Evolutionary conservation across 1,140 invertebrate genomes (phyloP).

Genomic region (Cherax destructor): DNA sequence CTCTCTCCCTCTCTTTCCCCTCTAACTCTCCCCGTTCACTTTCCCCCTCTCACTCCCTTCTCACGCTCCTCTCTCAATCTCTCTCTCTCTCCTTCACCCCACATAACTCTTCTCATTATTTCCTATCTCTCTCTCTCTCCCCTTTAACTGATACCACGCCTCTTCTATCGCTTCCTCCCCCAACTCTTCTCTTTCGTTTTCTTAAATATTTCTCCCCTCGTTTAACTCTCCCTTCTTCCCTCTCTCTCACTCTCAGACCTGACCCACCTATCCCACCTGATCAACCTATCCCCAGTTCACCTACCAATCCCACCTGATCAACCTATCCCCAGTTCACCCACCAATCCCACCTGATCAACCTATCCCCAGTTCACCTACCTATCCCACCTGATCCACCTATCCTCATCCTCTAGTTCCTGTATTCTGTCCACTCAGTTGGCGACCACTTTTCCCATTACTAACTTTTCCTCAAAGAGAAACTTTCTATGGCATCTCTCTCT

Average conservation of each 20-base stretch:
- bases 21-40: too few species aligned
- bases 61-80: too few species aligned
- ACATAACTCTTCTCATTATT: not conserved
- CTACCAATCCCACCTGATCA: not conserved
- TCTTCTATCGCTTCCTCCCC: not conserved
- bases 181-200: not conserved
- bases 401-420: too few species aligned
- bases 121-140: not conserved
- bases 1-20: not conserved
- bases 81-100: too few species aligned
- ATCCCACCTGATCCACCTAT: too few species aligned
- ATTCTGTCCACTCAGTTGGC: too few species aligned
- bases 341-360: not conserved
- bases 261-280: not conserved
- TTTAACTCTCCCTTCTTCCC: too few species aligned
- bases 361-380: not conserved
- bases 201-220: not conserved
- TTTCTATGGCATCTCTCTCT: too few species aligned
- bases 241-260: too few species aligned
- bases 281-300: not conserved
- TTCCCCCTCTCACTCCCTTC: too few species aligned
- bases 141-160: not conserved
- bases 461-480: too few species aligned
- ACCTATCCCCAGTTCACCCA: not conserved
- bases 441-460: too few species aligned